Percentiles rank a stretch among this genome's conserved stretches.
These are phyloP conservation scores for Drosophila nannoptera DNA, from an alignment of 1,140 invertebrate species.

Conservation along the genomic window DNA sequence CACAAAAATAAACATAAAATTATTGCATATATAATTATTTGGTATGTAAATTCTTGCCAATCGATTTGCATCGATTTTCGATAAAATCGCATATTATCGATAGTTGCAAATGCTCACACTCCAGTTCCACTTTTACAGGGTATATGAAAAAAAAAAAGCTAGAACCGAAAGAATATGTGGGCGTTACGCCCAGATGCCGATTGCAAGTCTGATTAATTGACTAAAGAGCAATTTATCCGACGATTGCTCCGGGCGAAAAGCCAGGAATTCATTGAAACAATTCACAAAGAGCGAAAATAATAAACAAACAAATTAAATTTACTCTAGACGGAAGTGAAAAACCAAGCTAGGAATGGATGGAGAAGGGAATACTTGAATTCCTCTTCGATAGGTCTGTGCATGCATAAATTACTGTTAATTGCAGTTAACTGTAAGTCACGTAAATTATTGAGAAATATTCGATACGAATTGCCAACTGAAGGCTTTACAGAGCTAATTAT, in stretches of 20 bases:
- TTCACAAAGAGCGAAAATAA: constrained; percentile 12
- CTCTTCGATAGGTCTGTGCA: background rate
- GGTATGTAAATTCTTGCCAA: background rate
- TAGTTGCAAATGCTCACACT: background rate
- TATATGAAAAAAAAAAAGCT: constrained; percentile 8
- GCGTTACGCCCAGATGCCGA: constrained; percentile 34
- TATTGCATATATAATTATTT: background rate
- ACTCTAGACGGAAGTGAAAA: constrained; percentile 45
- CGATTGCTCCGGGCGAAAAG: constrained; percentile 29
- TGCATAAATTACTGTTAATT: constrained; percentile 18
- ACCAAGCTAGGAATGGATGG: background rate
- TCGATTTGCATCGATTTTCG: background rate
- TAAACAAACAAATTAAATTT: background rate
- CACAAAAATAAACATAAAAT: too few relatives aligned
- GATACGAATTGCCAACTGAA: background rate
- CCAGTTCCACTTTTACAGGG: constrained; percentile 4
- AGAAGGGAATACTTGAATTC: background rate
- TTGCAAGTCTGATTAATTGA: constrained; percentile 59
- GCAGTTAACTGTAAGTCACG: constrained; percentile 13
- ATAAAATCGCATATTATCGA: background rate
- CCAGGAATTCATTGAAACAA: constrained; percentile 47
- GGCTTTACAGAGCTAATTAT: constrained; percentile 1
- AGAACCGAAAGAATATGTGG: constrained; percentile 1
- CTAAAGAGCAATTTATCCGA: constrained; percentile 37
- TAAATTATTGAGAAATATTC: constrained; percentile 4